Base-by-base conservation (phyloP, 2,888 invertebrate genomes). In the Andrena marginata region DNA sequence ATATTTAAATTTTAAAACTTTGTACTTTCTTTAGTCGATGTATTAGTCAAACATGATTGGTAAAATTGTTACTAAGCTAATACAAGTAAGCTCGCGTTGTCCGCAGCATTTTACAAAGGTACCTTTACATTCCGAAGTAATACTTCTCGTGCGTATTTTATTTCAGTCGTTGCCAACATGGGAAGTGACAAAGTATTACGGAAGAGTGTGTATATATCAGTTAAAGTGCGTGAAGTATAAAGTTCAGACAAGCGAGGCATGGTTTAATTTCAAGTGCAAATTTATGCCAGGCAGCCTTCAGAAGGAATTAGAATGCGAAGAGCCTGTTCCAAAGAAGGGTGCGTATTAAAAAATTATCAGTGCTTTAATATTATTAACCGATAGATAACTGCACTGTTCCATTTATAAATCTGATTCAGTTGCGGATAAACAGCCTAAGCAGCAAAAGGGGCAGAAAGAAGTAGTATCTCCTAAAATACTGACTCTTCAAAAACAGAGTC, bases 131-230 rank as follows among this genome's bases (percentile, higher is more conserved):
- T 35, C 23, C 2, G 23, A 64, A 2, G 23, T 42, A 33, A 35
- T 16, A 48, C 7, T 54, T 60, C 4, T 42, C 20, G 8, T 51
- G n/a, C 49, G 20, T 60, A 42, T 48, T 51, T 26, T 13, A 42
- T 87, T 80, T 26, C 42, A 91, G 90, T 83, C 88, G 35, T 59
- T 91, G 54, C 91, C 91, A 59, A 82, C 91, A 62, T 91, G 91
- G 91, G 91, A 91, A 87, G 84, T 89, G 35, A 91, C 90, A 48
- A 91, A 91, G 84, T 90, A 91, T 81, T 91, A 91, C 48, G 91
- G 91, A 56, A 87, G 87, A 74, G 88, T 90, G 20, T 87, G 88
- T 77, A 76, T 87, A 56, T 89, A 89, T 86, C 90, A 91, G 85
- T 72, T 91, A 51, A 84, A 89, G 70, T 90, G 89, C 64, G 67